Conservation (phyloP, 2,113 vertebrate species). For the Mormyrus lacerda region DNA sequence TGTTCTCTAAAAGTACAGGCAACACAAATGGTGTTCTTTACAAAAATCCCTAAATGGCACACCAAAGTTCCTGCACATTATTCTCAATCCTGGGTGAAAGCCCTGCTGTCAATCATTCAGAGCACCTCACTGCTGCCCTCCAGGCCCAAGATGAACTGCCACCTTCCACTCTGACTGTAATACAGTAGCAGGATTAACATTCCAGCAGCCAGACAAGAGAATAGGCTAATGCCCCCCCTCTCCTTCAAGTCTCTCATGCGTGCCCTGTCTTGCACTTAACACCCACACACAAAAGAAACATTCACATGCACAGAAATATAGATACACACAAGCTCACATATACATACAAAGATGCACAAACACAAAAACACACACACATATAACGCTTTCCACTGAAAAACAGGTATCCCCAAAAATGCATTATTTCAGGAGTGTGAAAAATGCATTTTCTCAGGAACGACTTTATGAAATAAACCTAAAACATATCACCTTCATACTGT, state of each 20-base stretch:
- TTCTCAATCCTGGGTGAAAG: conserved; percentile 18
- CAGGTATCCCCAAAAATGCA: not conserved
- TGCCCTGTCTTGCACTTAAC: conserved; percentile 45
- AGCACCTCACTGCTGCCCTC: conserved; percentile 14
- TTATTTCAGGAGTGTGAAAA: not conserved
- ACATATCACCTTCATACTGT: conserved; percentile 7
- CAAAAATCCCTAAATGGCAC: conserved; percentile 18
- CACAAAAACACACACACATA: conserved; percentile 13
- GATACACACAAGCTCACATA: not conserved
- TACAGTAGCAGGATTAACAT: conserved; percentile 64
- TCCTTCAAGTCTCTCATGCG: conserved; percentile 19
- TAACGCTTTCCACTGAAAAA: not conserved
- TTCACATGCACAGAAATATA: not conserved
- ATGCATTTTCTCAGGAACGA: not conserved
- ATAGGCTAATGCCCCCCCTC: conserved; percentile 30
- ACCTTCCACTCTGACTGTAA: conserved; percentile 55
- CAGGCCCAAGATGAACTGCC: conserved; percentile 37
- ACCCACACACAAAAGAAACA: conserved; percentile 12
- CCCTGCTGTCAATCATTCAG: conserved; percentile 13
- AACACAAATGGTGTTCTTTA: not conserved
- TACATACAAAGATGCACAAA: not conserved
- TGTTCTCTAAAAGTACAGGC: not conserved
- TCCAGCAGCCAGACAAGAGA: conserved; percentile 51
- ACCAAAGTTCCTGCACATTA: conserved; percentile 12
- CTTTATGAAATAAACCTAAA: not conserved